Base-by-base conservation (phyloP, 2,113 vertebrate genomes). In the Myotis davidii region DNA sequence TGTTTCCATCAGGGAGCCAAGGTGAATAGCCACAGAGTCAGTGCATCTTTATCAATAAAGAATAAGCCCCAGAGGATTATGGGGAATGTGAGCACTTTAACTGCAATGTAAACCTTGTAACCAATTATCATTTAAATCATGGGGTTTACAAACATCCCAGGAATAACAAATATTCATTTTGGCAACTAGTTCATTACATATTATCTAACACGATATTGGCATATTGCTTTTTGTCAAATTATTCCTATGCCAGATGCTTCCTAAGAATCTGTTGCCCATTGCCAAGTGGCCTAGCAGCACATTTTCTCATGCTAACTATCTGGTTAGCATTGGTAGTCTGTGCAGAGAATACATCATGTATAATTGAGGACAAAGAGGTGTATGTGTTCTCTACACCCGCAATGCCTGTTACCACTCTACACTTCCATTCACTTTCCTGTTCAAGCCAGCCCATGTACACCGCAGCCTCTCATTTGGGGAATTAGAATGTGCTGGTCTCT, bases 201-300 rank as follows among this genome's bases (percentile, higher is more conserved):
- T 90, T 76, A 96, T 94, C 89, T 42, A 92, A 91, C 64, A 86
- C 85, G 74, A 89, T 95, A 94, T 74, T 95, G 94, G 78, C 92
- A 95, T 94, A 91, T 96, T 95, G 89, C 52, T 94, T n/a, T 91
- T 96, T 92, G 91, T 96, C 95, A 96, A 83, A 95, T 97, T 91
- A 96, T 96, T 97, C 37, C 86, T 92, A 65, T 21, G 85, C 96
- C 96, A 97, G 96, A 94, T 97, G 97, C 94, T 96, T 85, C 94
- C 79, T 94, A 59, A 85, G 83, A 97, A 91, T 92, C 88, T 87
- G 90, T 54, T 95, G 92, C 85, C 87, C 78, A 48, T 90, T 77
- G 95, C 94, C 94, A 97, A 96, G 90, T 97, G 90, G 88, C 56
- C 39, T 39, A 13, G 39, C 69, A 91, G 61, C 45, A 81, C 39